These are phyloP conservation scores for Dexiosoma caninum DNA, from an alignment of 2,888 invertebrate species.

Conservation along the genomic window DNA sequence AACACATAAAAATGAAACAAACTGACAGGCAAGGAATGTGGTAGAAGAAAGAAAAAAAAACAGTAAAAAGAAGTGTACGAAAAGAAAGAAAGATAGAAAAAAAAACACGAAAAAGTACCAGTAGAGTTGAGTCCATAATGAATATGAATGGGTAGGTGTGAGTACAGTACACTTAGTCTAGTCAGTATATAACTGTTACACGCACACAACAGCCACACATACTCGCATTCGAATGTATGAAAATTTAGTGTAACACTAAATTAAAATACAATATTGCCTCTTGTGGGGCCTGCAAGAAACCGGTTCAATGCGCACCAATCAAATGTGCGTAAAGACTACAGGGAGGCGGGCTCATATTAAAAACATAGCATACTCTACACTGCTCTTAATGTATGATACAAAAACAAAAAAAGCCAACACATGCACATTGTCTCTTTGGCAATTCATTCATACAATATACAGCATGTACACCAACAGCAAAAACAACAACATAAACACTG, in stretches of 20 bases:
- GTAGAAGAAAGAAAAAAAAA: not conserved
- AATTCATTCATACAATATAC: slow-evolving; percentile 21
- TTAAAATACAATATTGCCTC: slow-evolving; percentile 45
- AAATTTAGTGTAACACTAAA: slow-evolving; percentile 33
- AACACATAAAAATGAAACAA: slow-evolving; percentile 44
- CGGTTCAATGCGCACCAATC: slow-evolving; percentile 62
- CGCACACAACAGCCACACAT: not conserved
- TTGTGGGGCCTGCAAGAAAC: slow-evolving; percentile 43
- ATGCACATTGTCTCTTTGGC: not conserved
- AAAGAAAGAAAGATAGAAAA: slow-evolving; percentile 32
- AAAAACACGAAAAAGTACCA: slow-evolving; percentile 48
- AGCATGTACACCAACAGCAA: not conserved
- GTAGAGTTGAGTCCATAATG: slow-evolving; percentile 61
- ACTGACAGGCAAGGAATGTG: slow-evolving; percentile 29
- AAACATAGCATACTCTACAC: slow-evolving; percentile 7
- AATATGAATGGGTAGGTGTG: slow-evolving; percentile 57
- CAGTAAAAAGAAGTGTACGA: slow-evolving; percentile 14
- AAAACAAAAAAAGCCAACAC: not conserved
- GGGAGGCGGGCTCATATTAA: slow-evolving; percentile 52
- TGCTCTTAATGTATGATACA: not conserved
- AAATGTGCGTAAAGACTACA: slow-evolving; percentile 49
- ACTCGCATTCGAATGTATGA: not conserved
- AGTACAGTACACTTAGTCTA: slow-evolving; percentile 47
- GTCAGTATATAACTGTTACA: slow-evolving; percentile 37
- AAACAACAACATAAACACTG: slow-evolving; percentile 5